Base-by-base conservation (phyloP, 2,113 vertebrate species). In the Thalassoma bifasciatum region DNA sequence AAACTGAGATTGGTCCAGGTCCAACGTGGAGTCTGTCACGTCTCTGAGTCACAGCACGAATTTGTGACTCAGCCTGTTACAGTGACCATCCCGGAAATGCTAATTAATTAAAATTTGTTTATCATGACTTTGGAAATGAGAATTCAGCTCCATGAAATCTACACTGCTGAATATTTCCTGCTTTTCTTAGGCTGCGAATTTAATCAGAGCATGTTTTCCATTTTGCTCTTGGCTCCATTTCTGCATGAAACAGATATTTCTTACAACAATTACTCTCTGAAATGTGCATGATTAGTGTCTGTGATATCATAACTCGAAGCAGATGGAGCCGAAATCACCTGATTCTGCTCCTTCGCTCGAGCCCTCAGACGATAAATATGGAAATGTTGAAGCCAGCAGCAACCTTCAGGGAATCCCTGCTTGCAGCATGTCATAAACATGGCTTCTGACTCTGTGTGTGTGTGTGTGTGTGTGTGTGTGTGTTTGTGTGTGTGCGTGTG, bases 381-480 rank as follows among this genome's bases (percentile, higher is more conserved):
- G 19, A 21, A 44, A 57, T 40, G 30, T 17, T 52, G 8, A 60
- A 56, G 63, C 21, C 5, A 37, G 57, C 53, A 22, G 36, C 40
- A 49, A 34, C 72, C 71, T 71, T 61, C 66, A 72, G 79, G 88
- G 73, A 84, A 84, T 82, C 82, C 88, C 81, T 44, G 24, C 50
- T 37, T 50, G 49, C 66, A 50, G 19, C 37, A 10, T 12, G 12
- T 3, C 10, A 14, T 26, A 14, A 19, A 37, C n/a, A 36, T 46
- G 46, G 42, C 49, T 24, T 26, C 13, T 56, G 50, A 16, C 9
- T 58, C 37, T 59, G 67, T 44, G 77, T 63, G 79, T 19, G 72
- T 1, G 58, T 0, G 51, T 4, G 30, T 30, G 30, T 30, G 30
- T 30, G 30, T 30, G 30, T 30, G 30, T 30, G 30, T 30, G 30